Conservation (phyloP, 2,113 vertebrate species). For the Mobula birostris region DNA sequence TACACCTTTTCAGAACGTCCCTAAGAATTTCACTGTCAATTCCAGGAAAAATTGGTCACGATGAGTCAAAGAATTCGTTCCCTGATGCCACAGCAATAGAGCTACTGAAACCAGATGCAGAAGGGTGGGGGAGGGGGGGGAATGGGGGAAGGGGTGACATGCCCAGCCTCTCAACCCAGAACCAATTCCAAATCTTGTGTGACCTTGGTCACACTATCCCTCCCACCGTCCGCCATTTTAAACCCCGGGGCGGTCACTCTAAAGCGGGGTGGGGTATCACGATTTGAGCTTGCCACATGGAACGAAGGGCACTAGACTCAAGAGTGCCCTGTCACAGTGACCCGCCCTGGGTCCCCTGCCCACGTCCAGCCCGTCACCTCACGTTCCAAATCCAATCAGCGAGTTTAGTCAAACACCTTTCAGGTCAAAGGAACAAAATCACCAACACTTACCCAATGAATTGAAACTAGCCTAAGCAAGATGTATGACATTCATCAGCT, state of each 20-base stretch:
- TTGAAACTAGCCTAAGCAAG: constrained; percentile 75
- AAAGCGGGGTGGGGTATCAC: not conserved
- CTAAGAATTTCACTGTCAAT: not conserved
- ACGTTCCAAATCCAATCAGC: constrained; percentile 65
- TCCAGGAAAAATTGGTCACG: not conserved
- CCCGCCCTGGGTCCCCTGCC: not conserved
- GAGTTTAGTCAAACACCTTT: constrained; percentile 74
- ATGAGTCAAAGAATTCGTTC: not conserved
- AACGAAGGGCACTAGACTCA: too few species aligned
- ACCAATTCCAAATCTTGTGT: not conserved
- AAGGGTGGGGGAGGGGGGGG: too few species aligned
- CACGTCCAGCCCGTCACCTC: constrained; percentile 54
- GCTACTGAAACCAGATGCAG: too few species aligned
- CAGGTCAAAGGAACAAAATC: constrained; percentile 70
- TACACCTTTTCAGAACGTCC: not conserved
- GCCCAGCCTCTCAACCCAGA: not conserved
- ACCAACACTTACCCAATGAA: constrained; percentile 75
- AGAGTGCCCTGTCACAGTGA: not conserved
- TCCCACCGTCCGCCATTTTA: not conserved
- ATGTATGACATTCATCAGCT: constrained; percentile 87
- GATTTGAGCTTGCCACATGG: not conserved
- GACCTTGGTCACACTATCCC: not conserved
- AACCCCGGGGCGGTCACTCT: not conserved
- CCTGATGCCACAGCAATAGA: too few species aligned
- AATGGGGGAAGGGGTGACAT: too few species aligned